Evolutionary conservation across 2,113 vertebrate species (phyloP), one percentile per base, ranked within the genome.

Genomic region (Romanogobio albipinnatus): DNA sequence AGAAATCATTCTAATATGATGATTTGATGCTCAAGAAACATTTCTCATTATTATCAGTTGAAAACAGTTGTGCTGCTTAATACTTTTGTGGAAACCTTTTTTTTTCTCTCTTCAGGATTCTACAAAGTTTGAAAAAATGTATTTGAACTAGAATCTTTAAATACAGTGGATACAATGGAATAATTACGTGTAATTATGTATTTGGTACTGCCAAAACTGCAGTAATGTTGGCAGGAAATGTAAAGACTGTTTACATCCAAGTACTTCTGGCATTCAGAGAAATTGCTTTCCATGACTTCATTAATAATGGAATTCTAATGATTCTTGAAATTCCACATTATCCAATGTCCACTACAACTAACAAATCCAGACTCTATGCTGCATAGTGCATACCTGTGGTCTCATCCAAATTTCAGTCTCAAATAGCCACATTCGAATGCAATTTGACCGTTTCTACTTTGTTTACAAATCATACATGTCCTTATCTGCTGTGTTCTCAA

Each of bases 341-440:
- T 17, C n/a, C 5, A 43, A 26, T 11, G 36, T 75, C n/a, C 56
- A 79, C 15, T 43, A 59, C 11, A 15, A 24, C 33, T 45, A 26
- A 24, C 51, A 33, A 51, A 58, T 58, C 26, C 49, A 76, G 2
- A 26, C 56, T 59, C 13, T 9, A 19, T 5, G 10, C 45, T 0
- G n/a, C 73, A 75, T 51, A 75, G n/a, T 0, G n/a, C 73, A 75
- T 51, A 75, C n/a, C 49, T 76, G 74, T 62, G 76, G 58, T 47
- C 26, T 47, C 59, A 45, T 83, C 22, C 5, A 1, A 74, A 74
- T 36, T 19, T 53, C 53, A 10, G 17, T 24, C 36, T 74, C 68
- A 74, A 47, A 14, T 3, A 33, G 39, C n/a, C 17, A 58, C 24
- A 58, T 33, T 49, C 7, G 8, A 58, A 84, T 15, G 68, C n/a